These are phyloP conservation scores for Ptilorrhoa leucosticta DNA, from an alignment of 2,113 vertebrate species.

Conservation along the genomic window DNA sequence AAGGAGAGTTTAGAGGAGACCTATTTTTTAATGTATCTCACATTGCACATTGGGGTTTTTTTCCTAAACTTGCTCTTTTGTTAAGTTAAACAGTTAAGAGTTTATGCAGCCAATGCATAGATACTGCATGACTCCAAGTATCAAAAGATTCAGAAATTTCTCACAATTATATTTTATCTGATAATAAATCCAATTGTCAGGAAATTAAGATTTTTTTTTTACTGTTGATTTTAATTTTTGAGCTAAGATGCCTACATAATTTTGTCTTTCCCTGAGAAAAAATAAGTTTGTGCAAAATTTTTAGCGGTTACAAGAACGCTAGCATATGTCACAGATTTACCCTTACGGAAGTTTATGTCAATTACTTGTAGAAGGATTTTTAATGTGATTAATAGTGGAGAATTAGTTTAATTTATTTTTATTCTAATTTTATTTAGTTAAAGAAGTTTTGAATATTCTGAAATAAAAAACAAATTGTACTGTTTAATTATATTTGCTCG, in stretches of 20 bases:
- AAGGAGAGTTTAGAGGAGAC: neutral
- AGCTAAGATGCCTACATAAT: neutral
- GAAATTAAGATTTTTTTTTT: neutral
- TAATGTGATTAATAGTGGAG: neutral
- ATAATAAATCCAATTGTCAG: neutral
- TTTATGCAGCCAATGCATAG: neutral
- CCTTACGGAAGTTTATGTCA: neutral
- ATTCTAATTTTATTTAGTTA: neutral
- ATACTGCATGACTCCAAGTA: neutral
- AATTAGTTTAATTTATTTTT: neutral
- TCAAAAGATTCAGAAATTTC: neutral
- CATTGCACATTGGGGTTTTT: accelerated
- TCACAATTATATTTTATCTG: neutral
- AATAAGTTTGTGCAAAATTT: neutral
- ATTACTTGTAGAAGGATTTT: neutral
- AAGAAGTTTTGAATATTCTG: neutral
- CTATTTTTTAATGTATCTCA: neutral
- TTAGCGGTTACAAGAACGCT: neutral
- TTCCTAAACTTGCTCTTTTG: neutral
- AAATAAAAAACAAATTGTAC: neutral
- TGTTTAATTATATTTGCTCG: neutral
- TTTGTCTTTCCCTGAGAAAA: neutral
- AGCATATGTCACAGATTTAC: neutral
- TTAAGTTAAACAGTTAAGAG: neutral
- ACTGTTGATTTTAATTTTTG: neutral